Percentiles rank a stretch among this genome's conserved stretches.
Evolutionary conservation across 1,140 invertebrate genomes (phyloP).

Genomic region (Amphibalanus amphitrite): DNA sequence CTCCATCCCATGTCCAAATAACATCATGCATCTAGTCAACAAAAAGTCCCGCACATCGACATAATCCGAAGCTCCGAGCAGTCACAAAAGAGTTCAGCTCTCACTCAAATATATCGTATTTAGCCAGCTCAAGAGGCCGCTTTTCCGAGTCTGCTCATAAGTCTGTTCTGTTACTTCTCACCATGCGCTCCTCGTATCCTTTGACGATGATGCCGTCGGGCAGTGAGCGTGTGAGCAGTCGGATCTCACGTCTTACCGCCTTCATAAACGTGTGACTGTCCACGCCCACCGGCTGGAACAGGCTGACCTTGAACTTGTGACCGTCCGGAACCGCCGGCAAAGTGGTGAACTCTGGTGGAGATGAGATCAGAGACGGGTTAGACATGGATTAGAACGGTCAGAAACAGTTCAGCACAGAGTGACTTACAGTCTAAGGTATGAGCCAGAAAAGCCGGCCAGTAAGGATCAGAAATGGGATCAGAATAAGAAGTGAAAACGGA

Average conservation of each 20-base stretch:
- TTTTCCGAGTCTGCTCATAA: neutral
- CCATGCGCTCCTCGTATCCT: constrained; percentile 75
- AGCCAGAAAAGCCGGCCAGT: too few species aligned
- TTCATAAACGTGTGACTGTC: constrained; percentile 56
- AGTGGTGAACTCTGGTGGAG: too few species aligned
- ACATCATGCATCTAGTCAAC: too few species aligned
- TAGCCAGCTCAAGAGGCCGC: neutral
- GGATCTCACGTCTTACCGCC: constrained; percentile 64
- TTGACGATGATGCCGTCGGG: constrained; percentile 72
- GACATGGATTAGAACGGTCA: too few species aligned
- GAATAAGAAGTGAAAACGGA: too few species aligned
- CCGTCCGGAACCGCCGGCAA: constrained; percentile 31
- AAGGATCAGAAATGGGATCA: too few species aligned
- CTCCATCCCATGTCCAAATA: too few species aligned
- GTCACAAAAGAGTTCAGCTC: neutral
- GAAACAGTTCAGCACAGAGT: too few species aligned
- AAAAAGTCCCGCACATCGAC: too few species aligned
- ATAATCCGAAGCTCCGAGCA: neutral
- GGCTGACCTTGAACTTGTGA: constrained; percentile 60
- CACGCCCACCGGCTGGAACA: constrained; percentile 43
- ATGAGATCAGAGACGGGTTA: too few species aligned
- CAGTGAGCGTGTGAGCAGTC: constrained; percentile 57
- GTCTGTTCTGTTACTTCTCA: constrained; percentile 17
- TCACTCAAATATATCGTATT: neutral
- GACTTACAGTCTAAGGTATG: too few species aligned